Evolutionary conservation across 2,113 vertebrate species (phyloP), one percentile per base, ranked within the genome.

Genomic region (Pionites leucogaster): DNA sequence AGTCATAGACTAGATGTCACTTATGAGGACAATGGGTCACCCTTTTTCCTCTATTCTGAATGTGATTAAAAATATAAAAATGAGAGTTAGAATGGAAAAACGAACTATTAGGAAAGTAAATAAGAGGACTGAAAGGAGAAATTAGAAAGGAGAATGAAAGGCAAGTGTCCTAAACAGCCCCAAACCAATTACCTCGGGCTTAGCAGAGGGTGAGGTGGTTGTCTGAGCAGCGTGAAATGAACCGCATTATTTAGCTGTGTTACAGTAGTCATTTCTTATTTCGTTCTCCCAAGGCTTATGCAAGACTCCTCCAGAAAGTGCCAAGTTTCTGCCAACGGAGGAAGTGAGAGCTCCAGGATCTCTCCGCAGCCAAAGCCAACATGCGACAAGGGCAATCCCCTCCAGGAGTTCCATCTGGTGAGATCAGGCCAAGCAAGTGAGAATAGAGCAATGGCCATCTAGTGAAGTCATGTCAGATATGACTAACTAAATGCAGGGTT

Each of bases 41-140:
- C 55, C 79, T 69, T 27, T 68, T 71, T 50, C 81, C 69, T 94
- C 68, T 28, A 1, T 4, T 55, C 24, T 77, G 91, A 59, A 82
- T 63, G 75, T 8, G 46, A 76, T 68, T 94, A 96, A 94, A 95
- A 96, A 78, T 47, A 82, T 42, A 83, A 82, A 95, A 93, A 88
- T 12, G 76, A 80, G 74, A 82, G 70, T 14, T 20, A 6, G 62
- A 49, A 82, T 7, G 39, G 68, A 24, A 75, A 91, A 90, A 86
- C 14, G 19, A 92, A 84, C 78, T 10, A 79, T 88, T 82, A 91
- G 27, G 52, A 28, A 82, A 75, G 90, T 35, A 94, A 88, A 82
- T 76, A 55, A 42, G 64, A 76, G 28, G 50, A 44, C 33, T 35
- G 46, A 82, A 78, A 77, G 90, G 88, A 75, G 49, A 82, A 92